These are phyloP conservation scores for Etia nguti DNA, from an alignment of 2,113 vertebrate genomes.

Conservation along the genomic window DNA sequence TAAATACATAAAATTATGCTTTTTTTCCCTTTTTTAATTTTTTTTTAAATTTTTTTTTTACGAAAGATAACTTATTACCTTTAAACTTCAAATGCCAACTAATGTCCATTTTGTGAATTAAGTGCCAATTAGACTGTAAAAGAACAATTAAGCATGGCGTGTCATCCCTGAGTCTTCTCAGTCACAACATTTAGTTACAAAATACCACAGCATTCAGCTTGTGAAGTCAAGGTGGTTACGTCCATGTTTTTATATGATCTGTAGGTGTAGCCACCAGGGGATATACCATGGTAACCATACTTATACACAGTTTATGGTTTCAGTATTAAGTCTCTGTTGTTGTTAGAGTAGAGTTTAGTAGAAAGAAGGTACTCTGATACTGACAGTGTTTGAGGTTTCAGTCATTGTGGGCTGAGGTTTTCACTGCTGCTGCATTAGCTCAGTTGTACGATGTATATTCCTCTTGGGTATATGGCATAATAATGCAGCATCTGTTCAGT, in stretches of 20 bases:
- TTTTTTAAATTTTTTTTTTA: neutral
- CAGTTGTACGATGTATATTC: no score
- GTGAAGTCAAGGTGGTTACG: neutral
- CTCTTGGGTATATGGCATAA: neutral
- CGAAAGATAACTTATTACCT: neutral
- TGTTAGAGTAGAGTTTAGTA: neutral
- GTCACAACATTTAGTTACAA: neutral
- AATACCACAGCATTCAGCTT: neutral
- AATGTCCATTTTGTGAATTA: neutral
- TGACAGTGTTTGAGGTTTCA: neutral
- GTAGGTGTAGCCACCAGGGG: neutral
- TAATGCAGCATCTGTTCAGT: neutral
- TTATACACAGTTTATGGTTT: neutral
- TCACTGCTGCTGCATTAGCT: neutral
- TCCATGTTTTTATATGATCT: neutral
- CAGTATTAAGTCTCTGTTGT: neutral
- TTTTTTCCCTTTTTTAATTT: no score
- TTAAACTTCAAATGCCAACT: neutral
- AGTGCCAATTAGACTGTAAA: neutral
- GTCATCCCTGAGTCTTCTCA: neutral
- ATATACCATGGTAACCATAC: neutral
- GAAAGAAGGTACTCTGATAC: neutral
- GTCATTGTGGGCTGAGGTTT: neutral
- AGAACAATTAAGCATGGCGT: neutral
- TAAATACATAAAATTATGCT: neutral